Evolutionary conservation across 2,888 invertebrate species (phyloP), one percentile per base, ranked within the genome.

Genomic region (Loripinus fragilis): DNA sequence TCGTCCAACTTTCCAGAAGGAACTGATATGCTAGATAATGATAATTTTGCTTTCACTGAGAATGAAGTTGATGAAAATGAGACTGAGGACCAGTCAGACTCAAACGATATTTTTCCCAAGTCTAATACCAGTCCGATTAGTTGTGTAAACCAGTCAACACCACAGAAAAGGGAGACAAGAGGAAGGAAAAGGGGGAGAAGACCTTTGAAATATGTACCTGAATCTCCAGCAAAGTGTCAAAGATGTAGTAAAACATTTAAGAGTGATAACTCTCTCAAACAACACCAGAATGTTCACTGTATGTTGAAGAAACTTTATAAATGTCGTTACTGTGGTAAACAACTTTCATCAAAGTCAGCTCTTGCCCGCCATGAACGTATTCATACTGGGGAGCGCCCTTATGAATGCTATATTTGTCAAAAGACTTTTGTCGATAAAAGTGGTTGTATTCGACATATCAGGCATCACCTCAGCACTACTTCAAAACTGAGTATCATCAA

Each of bases 231-330:
- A 10, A 83, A 81, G 60, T 83, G 83, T 66, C 80, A 83, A 50
- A 80, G 74, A 70, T 83, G 83, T 65, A 78, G 69, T 42, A 83
- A 78, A 73, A 74, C 52, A 20, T 83, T 83, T 45, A 74, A 81
- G 23, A 74, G 74, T 45, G 83, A 83, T 30, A 73, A 72, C 23
- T n/a, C 64, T 12, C 38, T 83, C 2, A 80, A 79, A 60, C 76
- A 81, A 65, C 83, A 83, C 48, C 60, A 78, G 30, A 80, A 76
- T 64, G 79, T 83, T 45, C 78, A 81, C 35, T 81, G 83, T 41
- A 80, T 83, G 83, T 76, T 83, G 78, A 78, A 78, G 83, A 83
- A 83, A 66, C 64, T 83, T 20, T 83, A 81, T 42, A 80, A 81
- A 52, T 83, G 83, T 68, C 74, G 81, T 8, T 83, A 76, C 72